These are phyloP conservation scores for Timandra comae DNA, from an alignment of 2,888 invertebrate species.

Conservation along the genomic window DNA sequence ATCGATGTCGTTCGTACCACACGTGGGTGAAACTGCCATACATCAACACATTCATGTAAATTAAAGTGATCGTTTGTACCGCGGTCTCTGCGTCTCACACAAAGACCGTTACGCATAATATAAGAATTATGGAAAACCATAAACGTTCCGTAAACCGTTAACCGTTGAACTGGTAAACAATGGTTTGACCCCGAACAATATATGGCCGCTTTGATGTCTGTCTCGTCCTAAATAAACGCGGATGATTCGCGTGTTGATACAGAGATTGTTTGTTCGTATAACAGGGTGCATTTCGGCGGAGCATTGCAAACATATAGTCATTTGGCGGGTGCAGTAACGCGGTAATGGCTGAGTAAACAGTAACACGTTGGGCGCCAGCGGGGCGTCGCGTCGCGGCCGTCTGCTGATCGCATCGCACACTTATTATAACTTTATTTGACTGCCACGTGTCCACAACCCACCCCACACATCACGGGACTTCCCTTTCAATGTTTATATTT, in stretches of 20 bases:
- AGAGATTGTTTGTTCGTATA: constrained; percentile 27
- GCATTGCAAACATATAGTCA: constrained; percentile 30
- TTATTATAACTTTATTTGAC: constrained; percentile 6
- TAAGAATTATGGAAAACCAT: constrained; percentile 36
- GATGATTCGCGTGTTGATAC: constrained; percentile 22
- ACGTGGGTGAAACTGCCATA: constrained; percentile 36
- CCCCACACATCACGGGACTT: constrained; percentile 30
- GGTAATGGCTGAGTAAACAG: constrained; percentile 14
- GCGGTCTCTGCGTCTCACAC: constrained; percentile 29
- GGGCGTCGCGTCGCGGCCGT: constrained; percentile 22
- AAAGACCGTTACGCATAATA: constrained; percentile 50
- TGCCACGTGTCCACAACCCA: constrained; percentile 28
- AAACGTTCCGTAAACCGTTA: constrained; percentile 40
- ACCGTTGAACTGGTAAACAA: constrained; percentile 35
- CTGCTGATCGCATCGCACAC: no score
- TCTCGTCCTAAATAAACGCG: constrained; percentile 35
- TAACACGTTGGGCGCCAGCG: constrained; percentile 33
- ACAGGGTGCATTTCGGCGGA: constrained; percentile 25
- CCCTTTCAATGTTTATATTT: constrained; percentile 47
- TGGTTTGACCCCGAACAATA: constrained; percentile 28
- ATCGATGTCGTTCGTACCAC: constrained; percentile 25
- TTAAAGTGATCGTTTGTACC: constrained; percentile 20
- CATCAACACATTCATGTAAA: constrained; percentile 30
- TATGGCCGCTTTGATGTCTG: constrained; percentile 19
- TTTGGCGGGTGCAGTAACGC: constrained; percentile 30